A percentile compares a stretch with the other conserved stretches of the same genome.
Evolutionary conservation across 2,113 vertebrate species (phyloP).

Genomic region (Chaenocephalus aceratus): DNA sequence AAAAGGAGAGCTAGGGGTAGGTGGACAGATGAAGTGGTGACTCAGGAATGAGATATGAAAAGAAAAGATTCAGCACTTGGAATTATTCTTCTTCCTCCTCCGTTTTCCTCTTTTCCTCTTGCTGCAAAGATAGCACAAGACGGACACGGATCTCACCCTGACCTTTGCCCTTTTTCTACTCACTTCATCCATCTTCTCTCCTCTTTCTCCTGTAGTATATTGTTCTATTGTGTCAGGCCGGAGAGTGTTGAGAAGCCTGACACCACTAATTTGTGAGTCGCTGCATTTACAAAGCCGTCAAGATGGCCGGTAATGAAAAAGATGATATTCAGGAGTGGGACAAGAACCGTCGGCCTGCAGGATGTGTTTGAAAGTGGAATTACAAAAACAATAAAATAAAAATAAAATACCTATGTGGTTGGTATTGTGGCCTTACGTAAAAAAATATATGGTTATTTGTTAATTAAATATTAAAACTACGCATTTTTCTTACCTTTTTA

Average conservation of each 20-base stretch:
- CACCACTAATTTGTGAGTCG: constrained; percentile 14
- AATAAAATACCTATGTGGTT: constrained; percentile 30
- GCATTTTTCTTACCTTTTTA: constrained; percentile 11
- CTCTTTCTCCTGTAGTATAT: background rate
- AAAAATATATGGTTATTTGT: constrained; percentile 10
- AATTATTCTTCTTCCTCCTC: constrained; percentile 55
- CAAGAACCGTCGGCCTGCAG: constrained; percentile 20
- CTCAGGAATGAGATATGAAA: constrained; percentile 75
- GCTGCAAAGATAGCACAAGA: constrained; percentile 25
- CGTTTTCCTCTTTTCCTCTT: constrained; percentile 35
- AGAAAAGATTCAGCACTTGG: constrained; percentile 69
- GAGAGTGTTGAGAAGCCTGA: constrained; percentile 6
- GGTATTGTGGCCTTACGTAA: constrained; percentile 23
- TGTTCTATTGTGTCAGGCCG: background rate
- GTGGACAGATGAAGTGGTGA: constrained; percentile 79
- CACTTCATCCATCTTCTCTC: constrained; percentile 32
- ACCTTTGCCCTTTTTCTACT: constrained; percentile 31
- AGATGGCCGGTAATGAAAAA: constrained; percentile 28
- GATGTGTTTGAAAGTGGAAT: background rate
- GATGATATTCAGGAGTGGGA: constrained; percentile 18
- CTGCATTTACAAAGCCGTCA: constrained; percentile 18
- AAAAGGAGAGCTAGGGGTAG: constrained; percentile 55
- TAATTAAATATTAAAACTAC: constrained; percentile 35
- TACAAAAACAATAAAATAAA: background rate
- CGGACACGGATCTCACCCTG: constrained; percentile 41